Evolutionary conservation across 1,140 invertebrate genomes (phyloP), one percentile per base, ranked within the genome.

Genomic region (Belonocnema kinseyi): DNA sequence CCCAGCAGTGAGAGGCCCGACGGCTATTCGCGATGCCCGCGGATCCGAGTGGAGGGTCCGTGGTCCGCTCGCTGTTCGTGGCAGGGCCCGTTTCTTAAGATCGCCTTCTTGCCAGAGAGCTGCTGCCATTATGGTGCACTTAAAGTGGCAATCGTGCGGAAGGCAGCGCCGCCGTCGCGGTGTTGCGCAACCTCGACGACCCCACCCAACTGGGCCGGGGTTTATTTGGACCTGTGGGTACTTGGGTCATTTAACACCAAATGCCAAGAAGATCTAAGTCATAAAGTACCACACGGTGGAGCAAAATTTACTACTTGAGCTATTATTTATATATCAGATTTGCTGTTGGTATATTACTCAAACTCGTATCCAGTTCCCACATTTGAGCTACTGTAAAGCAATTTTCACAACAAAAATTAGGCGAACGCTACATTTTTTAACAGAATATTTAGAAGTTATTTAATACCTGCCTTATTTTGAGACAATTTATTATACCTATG

Each of bases 81-180:
- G 80, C 66, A 73, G 82, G 80, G 85, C 82, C 77, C 80, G 85
- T 88, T 87, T 87, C 87, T 87, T 84, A 80, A 87, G 83, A 85
- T 87, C 83, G 87, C 80, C 73, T 86, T 87, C 85, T 88, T 87
- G 78, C 80, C 80, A 71, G 83, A 83, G 76, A 76, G 76, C 80
- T 79, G 82, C 82, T 83, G 78, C 87, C 85, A 88, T 88, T 87
- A 88, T 87, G 81, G 85, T 83, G 86, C 85, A 87, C 87, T 87
- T 85, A 87, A 88, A 88, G 87, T 86, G 85, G 85, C 87, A 86
- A 88, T 87, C 86, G 87, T 84, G 84, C 82, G 85, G 85, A 86
- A 87, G 86, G 85, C 83, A 88, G 82, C 81, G 72, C 76, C 80
- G 82, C 80, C 77, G 78, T 82, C 80, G 76, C 77, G 79, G 21